These are phyloP conservation scores for Ctenosaura bakeri DNA, from an alignment of 2,797 vertebrate species.

Conservation along the genomic window DNA sequence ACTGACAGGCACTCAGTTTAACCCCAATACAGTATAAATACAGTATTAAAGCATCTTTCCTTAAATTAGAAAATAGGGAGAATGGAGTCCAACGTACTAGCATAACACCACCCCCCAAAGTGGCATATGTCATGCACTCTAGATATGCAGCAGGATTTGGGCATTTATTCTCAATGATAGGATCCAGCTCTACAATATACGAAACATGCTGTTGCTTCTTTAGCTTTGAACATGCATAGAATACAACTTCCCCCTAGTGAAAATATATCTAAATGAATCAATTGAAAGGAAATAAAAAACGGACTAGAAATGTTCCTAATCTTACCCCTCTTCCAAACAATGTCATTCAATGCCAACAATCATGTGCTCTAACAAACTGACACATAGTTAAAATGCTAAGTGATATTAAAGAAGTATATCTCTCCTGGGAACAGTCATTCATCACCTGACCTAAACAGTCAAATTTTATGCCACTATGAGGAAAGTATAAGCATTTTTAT, in stretches of 20 bases:
- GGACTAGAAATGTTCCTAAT: not conserved
- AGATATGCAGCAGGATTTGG: not conserved
- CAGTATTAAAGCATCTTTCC: not conserved
- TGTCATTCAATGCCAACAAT: not conserved
- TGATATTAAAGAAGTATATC: not conserved
- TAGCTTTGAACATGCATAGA: not conserved
- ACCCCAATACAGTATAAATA: too few relatives aligned
- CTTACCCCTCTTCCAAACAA: slow-evolving; percentile 5
- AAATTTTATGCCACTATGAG: not conserved
- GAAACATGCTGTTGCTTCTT: not conserved
- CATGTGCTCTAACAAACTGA: not conserved
- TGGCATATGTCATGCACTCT: too few relatives aligned
- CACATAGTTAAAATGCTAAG: not conserved
- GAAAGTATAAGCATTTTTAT: not conserved
- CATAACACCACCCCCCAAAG: too few relatives aligned
- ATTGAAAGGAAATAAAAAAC: not conserved
- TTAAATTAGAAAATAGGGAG: not conserved
- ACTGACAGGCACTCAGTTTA: too few relatives aligned
- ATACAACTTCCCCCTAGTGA: not conserved
- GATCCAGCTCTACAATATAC: not conserved
- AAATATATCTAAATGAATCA: not conserved
- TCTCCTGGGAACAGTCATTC: not conserved
- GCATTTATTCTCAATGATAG: not conserved
- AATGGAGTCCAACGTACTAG: not conserved
- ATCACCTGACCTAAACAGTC: not conserved